phyloP scores from a whole-genome alignment of 2,797 vertebrate genomes.

The Heterohyrax brucei region DNA sequence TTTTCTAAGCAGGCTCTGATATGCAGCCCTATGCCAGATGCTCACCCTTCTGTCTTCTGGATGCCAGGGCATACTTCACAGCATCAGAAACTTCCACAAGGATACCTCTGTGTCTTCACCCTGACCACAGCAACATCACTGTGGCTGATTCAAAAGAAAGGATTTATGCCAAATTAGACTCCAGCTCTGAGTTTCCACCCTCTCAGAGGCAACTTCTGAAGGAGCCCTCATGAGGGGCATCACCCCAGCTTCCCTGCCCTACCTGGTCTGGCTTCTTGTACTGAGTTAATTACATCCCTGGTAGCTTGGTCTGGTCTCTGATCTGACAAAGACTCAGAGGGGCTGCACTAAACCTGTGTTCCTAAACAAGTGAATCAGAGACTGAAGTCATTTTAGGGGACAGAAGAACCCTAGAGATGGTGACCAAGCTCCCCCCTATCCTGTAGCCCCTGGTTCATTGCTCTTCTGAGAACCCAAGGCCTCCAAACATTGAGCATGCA shows the following conservation, averaged over 20 bases:
- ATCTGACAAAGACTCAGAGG: background rate
- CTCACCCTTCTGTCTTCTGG: slow-evolving; percentile 71
- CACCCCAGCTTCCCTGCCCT: slow-evolving; percentile 31
- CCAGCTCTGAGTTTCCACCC: slow-evolving; percentile 18
- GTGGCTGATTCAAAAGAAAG: slow-evolving; percentile 74
- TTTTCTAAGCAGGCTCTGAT: background rate
- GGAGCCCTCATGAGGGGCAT: background rate
- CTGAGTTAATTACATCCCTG: slow-evolving; percentile 62
- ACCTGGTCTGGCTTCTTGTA: slow-evolving; percentile 49
- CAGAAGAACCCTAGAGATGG: background rate
- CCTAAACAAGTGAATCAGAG: background rate
- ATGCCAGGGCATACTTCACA: slow-evolving; percentile 35
- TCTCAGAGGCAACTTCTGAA: slow-evolving; percentile 48
- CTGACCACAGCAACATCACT: slow-evolving; percentile 49
- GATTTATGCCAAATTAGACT: slow-evolving; percentile 71
- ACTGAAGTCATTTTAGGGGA: background rate
- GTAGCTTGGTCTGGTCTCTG: background rate
- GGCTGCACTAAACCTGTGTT: background rate
- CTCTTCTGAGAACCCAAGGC: background rate
- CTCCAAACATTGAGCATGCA: background rate
- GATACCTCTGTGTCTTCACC: background rate
- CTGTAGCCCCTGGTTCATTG: background rate
- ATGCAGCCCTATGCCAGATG: slow-evolving; percentile 62
- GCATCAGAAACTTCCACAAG: background rate
- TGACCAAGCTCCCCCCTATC: background rate